Evolutionary conservation across 2,888 invertebrate species (phyloP).

Genomic region (Morpho helenor): DNA sequence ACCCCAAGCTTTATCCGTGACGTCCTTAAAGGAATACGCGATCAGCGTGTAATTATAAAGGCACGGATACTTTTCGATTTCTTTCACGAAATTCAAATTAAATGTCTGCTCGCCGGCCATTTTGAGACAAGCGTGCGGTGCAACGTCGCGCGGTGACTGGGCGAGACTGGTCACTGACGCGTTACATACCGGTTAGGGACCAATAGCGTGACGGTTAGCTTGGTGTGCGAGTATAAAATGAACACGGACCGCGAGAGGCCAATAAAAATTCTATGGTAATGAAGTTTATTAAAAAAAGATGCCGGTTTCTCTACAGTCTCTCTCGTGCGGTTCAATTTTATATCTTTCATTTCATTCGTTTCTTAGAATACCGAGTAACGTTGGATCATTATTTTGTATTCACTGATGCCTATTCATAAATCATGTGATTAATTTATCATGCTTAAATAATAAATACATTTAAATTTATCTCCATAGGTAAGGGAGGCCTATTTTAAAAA

Average conservation of each 20-base stretch:
- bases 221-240: background rate
- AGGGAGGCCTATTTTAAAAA: too few relatives aligned
- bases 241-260: background rate
- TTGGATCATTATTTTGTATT: too few relatives aligned
- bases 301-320: too few relatives aligned
- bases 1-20: conserved; percentile 6
- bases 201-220: background rate
- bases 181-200: conserved; percentile 7
- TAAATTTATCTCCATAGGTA: too few relatives aligned
- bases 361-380: too few relatives aligned
- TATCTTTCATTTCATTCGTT: too few relatives aligned
- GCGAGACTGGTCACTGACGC: conserved; percentile 1
- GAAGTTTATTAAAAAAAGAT: background rate
- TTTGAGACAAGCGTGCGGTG: background rate
- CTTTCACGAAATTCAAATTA: conserved; percentile 7
- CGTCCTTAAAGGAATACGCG: conserved; percentile 4
- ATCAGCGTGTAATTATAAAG: conserved; percentile 3
- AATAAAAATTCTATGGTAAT: background rate
- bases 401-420: too few relatives aligned
- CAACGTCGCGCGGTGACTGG: background rate
- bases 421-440: too few relatives aligned
- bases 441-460: too few relatives aligned
- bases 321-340: too few relatives aligned
- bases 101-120: conserved; percentile 5
- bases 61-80: conserved; percentile 7